Conservation (phyloP, 2,888 invertebrate species). For the Galerucella pusilla region DNA sequence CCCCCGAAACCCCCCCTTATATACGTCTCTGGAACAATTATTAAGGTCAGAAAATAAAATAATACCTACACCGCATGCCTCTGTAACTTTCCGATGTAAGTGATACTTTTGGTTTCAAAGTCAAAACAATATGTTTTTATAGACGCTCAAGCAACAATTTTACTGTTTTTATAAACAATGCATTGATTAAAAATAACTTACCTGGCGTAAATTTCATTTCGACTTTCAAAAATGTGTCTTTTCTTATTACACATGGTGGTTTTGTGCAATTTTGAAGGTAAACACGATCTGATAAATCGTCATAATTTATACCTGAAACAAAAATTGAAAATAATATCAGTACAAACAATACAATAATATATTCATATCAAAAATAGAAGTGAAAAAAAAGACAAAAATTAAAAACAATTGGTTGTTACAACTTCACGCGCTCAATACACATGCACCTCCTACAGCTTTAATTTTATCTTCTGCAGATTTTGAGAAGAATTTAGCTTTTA, state of each 20-base stretch:
- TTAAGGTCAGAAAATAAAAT: no score
- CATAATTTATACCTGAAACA: slow-evolving; percentile 66
- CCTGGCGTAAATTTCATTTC: slow-evolving; percentile 72
- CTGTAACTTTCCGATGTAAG: no score
- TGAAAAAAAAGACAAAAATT: not conserved
- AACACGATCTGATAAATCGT: slow-evolving; percentile 66
- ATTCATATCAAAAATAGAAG: no score
- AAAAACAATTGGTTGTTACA: slow-evolving; percentile 26
- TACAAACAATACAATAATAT: not conserved
- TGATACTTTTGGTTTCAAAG: no score
- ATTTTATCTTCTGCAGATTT: slow-evolving; percentile 97
- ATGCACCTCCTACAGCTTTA: slow-evolving; percentile 96
- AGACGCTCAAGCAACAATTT: no score
- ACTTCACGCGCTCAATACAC: slow-evolving; percentile 91
- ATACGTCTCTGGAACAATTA: no score
- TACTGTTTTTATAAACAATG: no score
- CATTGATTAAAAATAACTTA: slow-evolving; percentile 54
- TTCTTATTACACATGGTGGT: slow-evolving; percentile 74
- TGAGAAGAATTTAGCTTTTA: slow-evolving; percentile 99
- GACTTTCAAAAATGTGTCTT: slow-evolving; percentile 69
- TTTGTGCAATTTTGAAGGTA: slow-evolving; percentile 72
- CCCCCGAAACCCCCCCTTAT: no score
- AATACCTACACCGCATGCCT: no score
- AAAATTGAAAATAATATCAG: slow-evolving; percentile 25
- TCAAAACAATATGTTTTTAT: no score